Evolutionary conservation across 2,888 invertebrate species (phyloP).

Genomic region (Ichneumoninae sp.): DNA sequence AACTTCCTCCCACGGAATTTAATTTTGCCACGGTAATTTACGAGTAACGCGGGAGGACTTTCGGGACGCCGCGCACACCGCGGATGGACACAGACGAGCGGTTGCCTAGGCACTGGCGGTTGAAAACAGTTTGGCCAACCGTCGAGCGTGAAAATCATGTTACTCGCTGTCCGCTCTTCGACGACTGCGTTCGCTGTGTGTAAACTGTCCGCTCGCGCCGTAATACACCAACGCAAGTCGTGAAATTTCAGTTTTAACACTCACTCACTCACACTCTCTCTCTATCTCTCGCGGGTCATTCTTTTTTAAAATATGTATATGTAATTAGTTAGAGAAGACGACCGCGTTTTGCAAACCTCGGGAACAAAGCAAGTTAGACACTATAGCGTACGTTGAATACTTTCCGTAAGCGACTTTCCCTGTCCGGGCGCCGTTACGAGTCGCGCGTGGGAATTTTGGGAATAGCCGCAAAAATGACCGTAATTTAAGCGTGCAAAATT

Average conservation of each 20-base stretch:
- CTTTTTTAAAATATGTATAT: background rate
- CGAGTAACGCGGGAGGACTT: conserved; percentile 25
- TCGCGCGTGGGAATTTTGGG: no score
- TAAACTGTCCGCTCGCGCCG: background rate
- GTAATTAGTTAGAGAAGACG: no score
- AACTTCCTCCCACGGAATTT: conserved; percentile 64
- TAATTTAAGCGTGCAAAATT: background rate
- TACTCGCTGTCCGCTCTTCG: background rate
- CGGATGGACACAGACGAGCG: conserved; percentile 21
- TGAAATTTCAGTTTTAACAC: background rate
- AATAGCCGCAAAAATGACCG: background rate
- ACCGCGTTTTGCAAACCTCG: no score
- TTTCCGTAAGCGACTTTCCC: no score
- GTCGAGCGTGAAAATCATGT: conserved; percentile 30
- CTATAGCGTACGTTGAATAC: no score
- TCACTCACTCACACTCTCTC: background rate
- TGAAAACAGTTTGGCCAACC: conserved; percentile 30
- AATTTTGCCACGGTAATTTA: conserved; percentile 70
- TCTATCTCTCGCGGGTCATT: background rate
- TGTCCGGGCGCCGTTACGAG: no score
- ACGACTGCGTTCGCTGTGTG: background rate
- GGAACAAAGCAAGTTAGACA: background rate
- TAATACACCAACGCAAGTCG: background rate
- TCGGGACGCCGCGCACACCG: conserved; percentile 15
- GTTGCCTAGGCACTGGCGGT: background rate